Evolutionary conservation across 2,113 vertebrate genomes (phyloP).

Genomic region (Eptesicus fuscus): DNA sequence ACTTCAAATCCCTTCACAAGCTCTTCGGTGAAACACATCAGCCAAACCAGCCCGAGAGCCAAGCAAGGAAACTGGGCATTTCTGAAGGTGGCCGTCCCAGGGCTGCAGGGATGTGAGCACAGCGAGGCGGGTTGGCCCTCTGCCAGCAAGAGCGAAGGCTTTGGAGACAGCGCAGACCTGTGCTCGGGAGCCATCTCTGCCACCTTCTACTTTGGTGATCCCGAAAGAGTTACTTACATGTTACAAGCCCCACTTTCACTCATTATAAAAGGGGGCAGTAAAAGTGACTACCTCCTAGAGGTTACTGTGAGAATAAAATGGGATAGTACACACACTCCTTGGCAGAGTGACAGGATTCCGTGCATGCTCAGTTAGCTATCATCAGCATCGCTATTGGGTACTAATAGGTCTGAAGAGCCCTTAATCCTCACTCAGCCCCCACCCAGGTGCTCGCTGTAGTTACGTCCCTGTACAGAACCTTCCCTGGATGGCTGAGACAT

Average conservation of each 20-base stretch:
- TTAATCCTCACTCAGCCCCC: not conserved
- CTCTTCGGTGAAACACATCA: not conserved
- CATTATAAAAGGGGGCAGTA: not conserved
- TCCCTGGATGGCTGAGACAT: not conserved
- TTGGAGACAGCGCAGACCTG: not conserved
- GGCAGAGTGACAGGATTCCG: not conserved
- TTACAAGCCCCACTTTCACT: not conserved
- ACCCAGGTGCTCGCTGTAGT: not conserved
- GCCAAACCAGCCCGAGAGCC: not conserved
- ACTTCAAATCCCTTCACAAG: not conserved
- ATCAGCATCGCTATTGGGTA: no score
- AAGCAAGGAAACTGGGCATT: not conserved
- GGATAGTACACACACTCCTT: not conserved
- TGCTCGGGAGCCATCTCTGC: not conserved
- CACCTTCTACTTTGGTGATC: not conserved
- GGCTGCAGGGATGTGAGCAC: not conserved
- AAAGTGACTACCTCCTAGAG: not conserved
- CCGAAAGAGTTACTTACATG: not conserved
- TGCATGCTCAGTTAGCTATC: no score
- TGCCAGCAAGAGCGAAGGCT: not conserved
- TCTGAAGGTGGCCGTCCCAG: rapidly evolving
- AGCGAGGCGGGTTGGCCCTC: rapidly evolving
- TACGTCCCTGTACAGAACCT: not conserved
- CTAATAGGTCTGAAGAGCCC: not conserved
- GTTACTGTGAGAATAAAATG: not conserved